Base-by-base conservation (phyloP, 1,140 invertebrate genomes). In the Caenorhabditis inopinata region DNA sequence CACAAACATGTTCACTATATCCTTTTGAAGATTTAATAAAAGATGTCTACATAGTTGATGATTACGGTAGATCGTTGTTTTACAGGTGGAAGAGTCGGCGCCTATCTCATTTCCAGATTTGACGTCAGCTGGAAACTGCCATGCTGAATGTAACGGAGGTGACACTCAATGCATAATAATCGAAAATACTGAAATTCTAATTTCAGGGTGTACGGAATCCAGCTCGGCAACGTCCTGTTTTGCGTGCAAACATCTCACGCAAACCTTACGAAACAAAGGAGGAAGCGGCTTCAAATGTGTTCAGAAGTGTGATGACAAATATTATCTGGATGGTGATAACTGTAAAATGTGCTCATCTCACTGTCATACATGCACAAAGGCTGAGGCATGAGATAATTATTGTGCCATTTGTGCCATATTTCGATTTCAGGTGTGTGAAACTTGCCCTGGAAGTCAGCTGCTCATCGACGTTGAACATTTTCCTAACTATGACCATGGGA, bases 211-310 rank as follows among this genome's bases (percentile, higher is more conserved):
- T 25, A 83, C 51, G n/a, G 82, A 78, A 47, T 45, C 35, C 2
- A 58, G 74, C 45, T 85, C 84, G 14, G 74, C 83, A n/a, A 58
- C 76, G 23, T 76, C 79, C 14, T 84, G 82, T 51, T 83, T 84
- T 58, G 58, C 83, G 3, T 87, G 86, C 53, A 84, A 85, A 58
- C 85, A 87, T 78, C 83, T 85, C 9, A 87, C 86, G 14, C 85
- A 88, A 51, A 78, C 87, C 0, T 74, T 88, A 14, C 80, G 86
- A 14, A 87, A 88, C 76, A 80, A 85, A 21, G 86, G 85, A 29
- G 86, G 78, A 58, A 79, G 58, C 42, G 78, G 87, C 46, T 87
- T 88, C 81, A 86, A 85, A 77, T 87, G 86, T 79, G 86, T 87
- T 11, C 25, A 62, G 2, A 73, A 83, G 11, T 87, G 86, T 47